phyloP scores from a whole-genome alignment of 2,113 vertebrate genomes.

The Synchiropus splendidus region DNA sequence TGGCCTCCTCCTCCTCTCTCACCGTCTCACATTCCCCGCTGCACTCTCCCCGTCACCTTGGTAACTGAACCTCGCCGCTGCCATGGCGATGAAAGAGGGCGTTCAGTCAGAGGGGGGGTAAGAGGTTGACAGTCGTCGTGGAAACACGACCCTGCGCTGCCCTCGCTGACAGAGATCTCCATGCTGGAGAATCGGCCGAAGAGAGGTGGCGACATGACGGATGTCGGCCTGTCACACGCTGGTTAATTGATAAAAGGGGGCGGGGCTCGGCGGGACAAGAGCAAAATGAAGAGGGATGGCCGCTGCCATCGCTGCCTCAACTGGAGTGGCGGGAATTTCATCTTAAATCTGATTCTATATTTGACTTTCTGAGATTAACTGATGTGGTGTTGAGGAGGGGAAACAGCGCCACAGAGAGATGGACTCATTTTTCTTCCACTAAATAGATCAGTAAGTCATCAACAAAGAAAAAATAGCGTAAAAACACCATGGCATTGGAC shows the following conservation, averaged over 20 bases:
- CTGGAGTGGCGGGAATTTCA: too few species aligned
- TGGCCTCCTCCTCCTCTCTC: constrained; percentile 49
- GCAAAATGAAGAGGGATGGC: background rate
- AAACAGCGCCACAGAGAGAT: too few species aligned
- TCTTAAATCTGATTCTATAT: too few species aligned
- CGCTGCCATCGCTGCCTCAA: too few species aligned
- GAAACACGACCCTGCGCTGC: constrained; percentile 57
- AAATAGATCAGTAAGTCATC: too few species aligned
- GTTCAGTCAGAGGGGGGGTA: constrained; percentile 41
- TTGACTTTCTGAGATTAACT: too few species aligned
- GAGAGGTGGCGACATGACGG: constrained; percentile 38
- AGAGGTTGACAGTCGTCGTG: constrained; percentile 52
- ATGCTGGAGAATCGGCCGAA: constrained; percentile 14
- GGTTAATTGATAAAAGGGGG: constrained; percentile 41
- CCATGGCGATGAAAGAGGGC: constrained; percentile 64
- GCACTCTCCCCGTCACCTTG: constrained; percentile 44
- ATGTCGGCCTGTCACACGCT: constrained; percentile 42
- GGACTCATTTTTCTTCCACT: too few species aligned
- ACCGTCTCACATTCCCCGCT: constrained; percentile 55
- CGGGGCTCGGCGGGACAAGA: constrained; percentile 1
- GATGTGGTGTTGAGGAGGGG: too few species aligned
- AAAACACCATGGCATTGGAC: too few species aligned
- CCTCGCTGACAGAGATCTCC: constrained; percentile 31
- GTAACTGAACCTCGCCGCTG: constrained; percentile 54
- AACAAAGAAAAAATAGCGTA: too few species aligned